A percentile compares a stretch with the other conserved stretches of the same genome.
Conservation (phyloP, 2,113 vertebrate genomes). For the Apaloderma vittatum region DNA sequence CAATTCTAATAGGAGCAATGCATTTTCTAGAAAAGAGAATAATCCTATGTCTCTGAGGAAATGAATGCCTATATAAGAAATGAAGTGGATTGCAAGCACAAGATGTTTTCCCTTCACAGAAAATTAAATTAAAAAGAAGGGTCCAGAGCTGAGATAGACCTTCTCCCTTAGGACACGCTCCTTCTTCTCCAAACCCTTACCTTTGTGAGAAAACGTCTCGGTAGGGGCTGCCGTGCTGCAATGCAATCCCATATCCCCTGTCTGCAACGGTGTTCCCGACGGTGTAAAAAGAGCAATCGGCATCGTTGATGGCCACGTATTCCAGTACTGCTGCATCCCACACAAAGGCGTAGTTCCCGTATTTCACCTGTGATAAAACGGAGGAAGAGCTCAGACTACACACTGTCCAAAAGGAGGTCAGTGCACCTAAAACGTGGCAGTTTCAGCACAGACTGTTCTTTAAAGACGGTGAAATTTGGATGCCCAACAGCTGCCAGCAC, state of each 20-base stretch:
- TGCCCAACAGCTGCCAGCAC: background rate
- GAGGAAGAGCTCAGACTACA: background rate
- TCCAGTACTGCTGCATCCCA: constrained; percentile 98
- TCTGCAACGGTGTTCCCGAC: constrained; percentile 90
- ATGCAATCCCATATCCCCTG: constrained; percentile 94
- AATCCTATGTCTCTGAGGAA: background rate
- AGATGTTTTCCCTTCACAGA: background rate
- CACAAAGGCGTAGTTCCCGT: constrained; percentile 95
- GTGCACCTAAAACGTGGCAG: background rate
- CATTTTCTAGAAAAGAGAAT: background rate
- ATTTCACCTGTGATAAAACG: constrained; percentile 87
- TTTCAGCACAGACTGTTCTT: background rate
- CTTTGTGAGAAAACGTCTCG: constrained; percentile 97
- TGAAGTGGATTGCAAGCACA: background rate
- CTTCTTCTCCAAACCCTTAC: constrained; percentile 74
- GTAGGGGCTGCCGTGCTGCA: constrained; percentile 98
- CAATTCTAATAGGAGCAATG: background rate
- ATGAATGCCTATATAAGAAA: background rate
- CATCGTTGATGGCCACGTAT: constrained; percentile 95
- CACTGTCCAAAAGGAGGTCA: background rate
- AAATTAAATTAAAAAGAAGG: background rate
- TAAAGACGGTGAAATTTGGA: background rate
- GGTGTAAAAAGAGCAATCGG: constrained; percentile 95
- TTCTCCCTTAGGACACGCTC: background rate
- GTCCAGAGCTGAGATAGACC: background rate